These are phyloP conservation scores for Hetaerina americana DNA, from an alignment of 1,140 invertebrate genomes.

Conservation along the genomic window DNA sequence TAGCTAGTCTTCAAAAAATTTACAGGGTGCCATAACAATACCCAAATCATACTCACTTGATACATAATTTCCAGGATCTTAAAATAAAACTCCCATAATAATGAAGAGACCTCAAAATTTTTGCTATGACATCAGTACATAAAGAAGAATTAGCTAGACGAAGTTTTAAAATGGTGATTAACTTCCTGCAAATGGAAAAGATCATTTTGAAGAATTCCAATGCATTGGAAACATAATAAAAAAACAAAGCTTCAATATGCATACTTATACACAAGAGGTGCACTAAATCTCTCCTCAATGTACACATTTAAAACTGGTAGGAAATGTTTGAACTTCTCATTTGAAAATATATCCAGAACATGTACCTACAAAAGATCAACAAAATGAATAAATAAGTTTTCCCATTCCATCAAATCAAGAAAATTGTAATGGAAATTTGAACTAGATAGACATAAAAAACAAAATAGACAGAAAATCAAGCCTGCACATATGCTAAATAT, in stretches of 20 bases:
- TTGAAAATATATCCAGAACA: background rate
- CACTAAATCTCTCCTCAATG: background rate
- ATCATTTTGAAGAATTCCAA: background rate
- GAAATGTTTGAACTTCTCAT: background rate
- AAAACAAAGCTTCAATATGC: background rate
- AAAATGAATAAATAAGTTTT: too few relatives aligned
- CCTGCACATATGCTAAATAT: too few relatives aligned
- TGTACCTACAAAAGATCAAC: background rate
- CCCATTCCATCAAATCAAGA: too few relatives aligned
- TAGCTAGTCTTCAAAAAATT: background rate
- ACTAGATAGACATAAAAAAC: too few relatives aligned
- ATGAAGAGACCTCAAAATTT: background rate
- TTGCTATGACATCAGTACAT: background rate
- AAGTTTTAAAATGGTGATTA: background rate
- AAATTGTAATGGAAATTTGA: too few relatives aligned
- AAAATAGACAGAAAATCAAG: too few relatives aligned
- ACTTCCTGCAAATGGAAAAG: background rate
- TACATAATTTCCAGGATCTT: background rate
- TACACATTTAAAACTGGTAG: background rate
- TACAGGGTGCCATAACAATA: background rate
- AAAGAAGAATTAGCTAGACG: background rate
- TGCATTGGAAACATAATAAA: background rate
- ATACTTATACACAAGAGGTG: background rate
- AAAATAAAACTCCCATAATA: background rate
- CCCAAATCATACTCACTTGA: background rate